These are phyloP conservation scores for Conistra vaccinii DNA, from an alignment of 2,888 invertebrate species.

Conservation along the genomic window DNA sequence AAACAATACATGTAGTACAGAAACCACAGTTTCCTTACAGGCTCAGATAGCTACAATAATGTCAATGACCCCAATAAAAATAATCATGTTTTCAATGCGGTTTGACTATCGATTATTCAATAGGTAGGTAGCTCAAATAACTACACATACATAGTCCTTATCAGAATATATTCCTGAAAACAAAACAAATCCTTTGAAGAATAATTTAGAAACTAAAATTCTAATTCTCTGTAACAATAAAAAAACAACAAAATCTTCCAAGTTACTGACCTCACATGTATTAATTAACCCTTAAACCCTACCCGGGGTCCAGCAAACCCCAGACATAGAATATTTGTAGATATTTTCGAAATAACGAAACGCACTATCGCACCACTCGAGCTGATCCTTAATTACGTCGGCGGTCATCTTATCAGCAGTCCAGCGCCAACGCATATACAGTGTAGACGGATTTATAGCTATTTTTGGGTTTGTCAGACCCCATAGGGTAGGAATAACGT, in stretches of 20 bases:
- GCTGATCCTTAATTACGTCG: slow-evolving; percentile 19
- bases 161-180: background rate
- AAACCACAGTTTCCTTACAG: slow-evolving; percentile 44
- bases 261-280: slow-evolving; percentile 2
- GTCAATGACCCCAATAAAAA: slow-evolving; percentile 48
- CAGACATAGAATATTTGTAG: slow-evolving; percentile 24
- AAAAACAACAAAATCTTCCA: background rate
- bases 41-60: slow-evolving; percentile 28
- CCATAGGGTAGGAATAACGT: slow-evolving; percentile 33
- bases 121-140: background rate
- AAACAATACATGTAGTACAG: background rate
- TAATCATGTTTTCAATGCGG: slow-evolving; percentile 37
- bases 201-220: background rate
- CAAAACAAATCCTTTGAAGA: background rate
- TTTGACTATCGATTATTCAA: slow-evolving; percentile 34
- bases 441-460: background rate
- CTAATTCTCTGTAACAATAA: background rate
- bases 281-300: too few relatives aligned
- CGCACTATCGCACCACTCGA: slow-evolving; percentile 11
- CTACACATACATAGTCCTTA: too few relatives aligned
- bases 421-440: slow-evolving; percentile 1
- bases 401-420: slow-evolving; percentile 14
- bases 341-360: slow-evolving; percentile 18
- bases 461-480: slow-evolving; percentile 26
- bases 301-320: slow-evolving; percentile 29